Base-by-base conservation (phyloP, 2,888 invertebrate species). In the Meandrusa payeni region DNA sequence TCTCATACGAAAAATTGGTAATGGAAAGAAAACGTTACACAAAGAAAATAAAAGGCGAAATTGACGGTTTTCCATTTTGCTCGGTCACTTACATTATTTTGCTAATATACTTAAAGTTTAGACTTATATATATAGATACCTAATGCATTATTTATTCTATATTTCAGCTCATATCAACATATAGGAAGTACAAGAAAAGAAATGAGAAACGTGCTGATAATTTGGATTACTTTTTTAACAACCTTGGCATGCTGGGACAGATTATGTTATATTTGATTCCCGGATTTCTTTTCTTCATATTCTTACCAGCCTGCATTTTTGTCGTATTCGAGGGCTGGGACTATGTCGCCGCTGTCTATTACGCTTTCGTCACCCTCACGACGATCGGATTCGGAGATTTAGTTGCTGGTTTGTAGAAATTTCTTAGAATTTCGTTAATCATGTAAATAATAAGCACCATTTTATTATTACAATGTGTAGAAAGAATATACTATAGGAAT, bases 381-480 rank as follows among this genome's bases (percentile, higher is more conserved):
- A 96, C 96, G 2, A 97, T 97, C 52, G 97, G 97, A 23, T 97
- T 97, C 73, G 97, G 97, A n/a, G 97, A 97, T 74, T 92, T 92
- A 64, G 96, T 97, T 17, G 96, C 97, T 74, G 95, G 95, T 94
- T 79, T 61, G 44, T 46, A 28, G 5, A 12, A 17, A 34, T 24
- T 38, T n/a, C n/a, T n/a, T n/a, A n/a, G n/a, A n/a, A n/a, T n/a
- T n/a, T n/a, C n/a, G n/a, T n/a, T n/a, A n/a, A n/a, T n/a, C n/a
- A n/a, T n/a, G n/a, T n/a, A n/a, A n/a, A n/a, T n/a, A n/a, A n/a
- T n/a, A n/a, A n/a, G n/a, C n/a, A n/a, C n/a, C n/a, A n/a, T n/a
- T n/a, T n/a, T n/a, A n/a, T n/a, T n/a, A n/a, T n/a, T n/a, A n/a
- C n/a, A n/a, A n/a, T n/a, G n/a, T n/a, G n/a, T n/a, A n/a, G n/a